Conservation (phyloP, 2,797 vertebrate genomes). For the Sebastes minor region DNA sequence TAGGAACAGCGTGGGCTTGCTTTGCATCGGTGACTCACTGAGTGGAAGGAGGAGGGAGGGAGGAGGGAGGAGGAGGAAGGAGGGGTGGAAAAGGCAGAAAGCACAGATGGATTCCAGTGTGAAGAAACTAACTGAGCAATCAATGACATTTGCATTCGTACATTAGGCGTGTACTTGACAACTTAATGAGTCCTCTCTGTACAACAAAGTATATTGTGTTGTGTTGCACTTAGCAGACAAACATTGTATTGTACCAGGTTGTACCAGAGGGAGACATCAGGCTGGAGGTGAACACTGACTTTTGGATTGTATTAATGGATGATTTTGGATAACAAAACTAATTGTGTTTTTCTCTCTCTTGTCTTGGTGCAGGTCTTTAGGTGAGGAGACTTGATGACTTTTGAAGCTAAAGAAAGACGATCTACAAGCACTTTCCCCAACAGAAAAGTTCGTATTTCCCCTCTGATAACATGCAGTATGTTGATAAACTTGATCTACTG, state of each 20-base stretch:
- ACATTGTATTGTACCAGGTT: background rate
- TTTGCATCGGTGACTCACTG: constrained; percentile 89
- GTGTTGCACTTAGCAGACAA: background rate
- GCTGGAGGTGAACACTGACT: background rate
- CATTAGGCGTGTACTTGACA: constrained; percentile 32
- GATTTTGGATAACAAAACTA: constrained; percentile 1
- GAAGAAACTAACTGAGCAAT: constrained; percentile 67
- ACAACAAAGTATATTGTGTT: background rate
- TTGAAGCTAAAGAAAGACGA: constrained; percentile 43
- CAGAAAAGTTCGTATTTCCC: constrained; percentile 46
- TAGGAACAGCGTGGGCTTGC: constrained; percentile 90
- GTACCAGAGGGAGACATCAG: background rate
- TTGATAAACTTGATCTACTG: background rate
- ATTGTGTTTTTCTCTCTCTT: constrained; percentile 18
- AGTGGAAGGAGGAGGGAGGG: constrained; percentile 66
- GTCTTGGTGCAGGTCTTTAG: constrained; percentile 47
- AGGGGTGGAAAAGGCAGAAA: constrained; percentile 58
- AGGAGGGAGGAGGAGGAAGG: constrained; percentile 6
- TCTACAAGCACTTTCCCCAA: constrained; percentile 37
- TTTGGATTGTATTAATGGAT: background rate
- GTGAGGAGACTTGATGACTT: constrained; percentile 41
- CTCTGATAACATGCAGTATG: background rate
- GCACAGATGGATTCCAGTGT: constrained; percentile 63
- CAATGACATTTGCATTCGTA: constrained; percentile 55
- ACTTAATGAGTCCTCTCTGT: background rate